A percentile compares a stretch with the other conserved stretches of the same genome.
These are phyloP conservation scores for Leptinotarsa undecemlineata DNA, from an alignment of 1,140 invertebrate species.

Conservation along the genomic window DNA sequence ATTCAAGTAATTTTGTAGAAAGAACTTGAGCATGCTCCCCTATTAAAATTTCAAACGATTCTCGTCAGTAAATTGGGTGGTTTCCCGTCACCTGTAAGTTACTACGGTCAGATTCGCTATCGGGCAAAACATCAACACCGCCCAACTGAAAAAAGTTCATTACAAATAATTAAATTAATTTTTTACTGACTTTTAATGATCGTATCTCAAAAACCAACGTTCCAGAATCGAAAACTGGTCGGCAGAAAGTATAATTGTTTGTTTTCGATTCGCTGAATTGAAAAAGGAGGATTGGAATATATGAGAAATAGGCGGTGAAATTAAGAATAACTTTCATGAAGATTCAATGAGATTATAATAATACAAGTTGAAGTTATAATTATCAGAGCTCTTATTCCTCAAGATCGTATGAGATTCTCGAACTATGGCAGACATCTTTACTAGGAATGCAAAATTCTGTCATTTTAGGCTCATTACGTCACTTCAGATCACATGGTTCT, in stretches of 20 bases:
- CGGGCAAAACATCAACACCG: constrained; percentile 30
- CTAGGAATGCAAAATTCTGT: too few relatives aligned
- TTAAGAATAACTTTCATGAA: too few relatives aligned
- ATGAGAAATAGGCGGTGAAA: not conserved
- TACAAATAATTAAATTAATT: constrained; percentile 40
- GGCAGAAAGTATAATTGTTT: not conserved
- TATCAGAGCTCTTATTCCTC: too few relatives aligned
- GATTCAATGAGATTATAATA: too few relatives aligned
- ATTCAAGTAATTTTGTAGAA: too few relatives aligned
- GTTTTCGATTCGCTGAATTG: constrained; percentile 2
- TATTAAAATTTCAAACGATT: not conserved
- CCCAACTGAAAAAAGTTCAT: constrained; percentile 34
- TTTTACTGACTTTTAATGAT: constrained; percentile 28
- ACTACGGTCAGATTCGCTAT: constrained; percentile 37
- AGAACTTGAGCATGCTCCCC: not conserved
- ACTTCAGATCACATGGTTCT: too few relatives aligned
- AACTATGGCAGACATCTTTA: too few relatives aligned
- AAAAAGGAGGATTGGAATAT: not conserved
- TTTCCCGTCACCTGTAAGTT: constrained; percentile 38
- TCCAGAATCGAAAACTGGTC: constrained; percentile 1
- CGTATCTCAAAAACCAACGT: constrained; percentile 8
- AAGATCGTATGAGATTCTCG: too few relatives aligned
- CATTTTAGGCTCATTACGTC: too few relatives aligned
- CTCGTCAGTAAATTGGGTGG: constrained; percentile 38
- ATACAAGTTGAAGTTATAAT: too few relatives aligned